Evolutionary conservation across 2,113 vertebrate genomes (phyloP).

Genomic region (Crypturellus undulatus): DNA sequence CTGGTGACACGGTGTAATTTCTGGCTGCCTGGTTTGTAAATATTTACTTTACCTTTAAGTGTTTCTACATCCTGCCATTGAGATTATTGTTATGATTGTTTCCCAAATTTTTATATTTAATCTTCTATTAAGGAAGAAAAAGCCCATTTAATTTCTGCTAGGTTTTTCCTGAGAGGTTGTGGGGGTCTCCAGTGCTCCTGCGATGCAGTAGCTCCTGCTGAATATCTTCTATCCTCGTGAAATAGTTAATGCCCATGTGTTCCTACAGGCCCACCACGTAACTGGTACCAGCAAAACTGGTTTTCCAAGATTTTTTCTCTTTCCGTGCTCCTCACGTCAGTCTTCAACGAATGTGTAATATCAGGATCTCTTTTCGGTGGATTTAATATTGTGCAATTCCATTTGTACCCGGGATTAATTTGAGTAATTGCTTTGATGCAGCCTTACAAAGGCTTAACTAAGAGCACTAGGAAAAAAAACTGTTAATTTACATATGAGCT

Average conservation of each 20-base stretch:
- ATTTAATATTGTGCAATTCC: constrained; percentile 32
- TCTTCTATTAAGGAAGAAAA: not conserved
- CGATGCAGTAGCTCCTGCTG: not conserved
- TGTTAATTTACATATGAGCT: not conserved
- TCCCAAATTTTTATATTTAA: not conserved
- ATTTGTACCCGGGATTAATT: constrained; percentile 51
- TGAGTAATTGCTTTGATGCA: constrained; percentile 27
- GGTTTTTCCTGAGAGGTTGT: not conserved
- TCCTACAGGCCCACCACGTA: not conserved
- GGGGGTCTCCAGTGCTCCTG: not conserved
- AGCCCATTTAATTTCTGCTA: not conserved
- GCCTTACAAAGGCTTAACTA: constrained; percentile 36
- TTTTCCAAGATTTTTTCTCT: not conserved
- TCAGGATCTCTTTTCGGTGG: not conserved
- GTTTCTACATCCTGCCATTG: not conserved
- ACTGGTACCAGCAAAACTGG: not conserved
- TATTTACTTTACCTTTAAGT: not conserved
- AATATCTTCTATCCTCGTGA: not conserved
- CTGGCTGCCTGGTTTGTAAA: not conserved
- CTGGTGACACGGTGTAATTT: not conserved
- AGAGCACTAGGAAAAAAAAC: not conserved
- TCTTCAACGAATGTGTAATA: not conserved
- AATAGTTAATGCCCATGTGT: not conserved
- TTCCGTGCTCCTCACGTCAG: not conserved
- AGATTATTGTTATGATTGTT: not conserved